Base-by-base conservation (phyloP, 2,888 invertebrate genomes). In the Malacosoma neustria region DNA sequence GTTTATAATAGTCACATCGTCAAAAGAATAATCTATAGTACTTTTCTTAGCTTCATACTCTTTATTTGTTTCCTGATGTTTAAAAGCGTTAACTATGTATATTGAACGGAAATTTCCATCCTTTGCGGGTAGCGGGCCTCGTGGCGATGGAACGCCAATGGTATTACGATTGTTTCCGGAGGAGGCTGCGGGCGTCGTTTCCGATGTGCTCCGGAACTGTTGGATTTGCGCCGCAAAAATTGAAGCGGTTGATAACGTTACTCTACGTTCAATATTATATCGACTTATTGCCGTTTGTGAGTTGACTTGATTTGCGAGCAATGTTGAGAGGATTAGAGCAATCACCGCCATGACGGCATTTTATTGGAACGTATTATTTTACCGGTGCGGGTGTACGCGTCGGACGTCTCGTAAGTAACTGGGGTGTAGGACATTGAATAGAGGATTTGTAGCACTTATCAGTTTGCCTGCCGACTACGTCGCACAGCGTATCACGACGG, bases 381-480 rank as follows among this genome's bases (percentile, higher is more conserved):
- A 37, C 30, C 34, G 32, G 32, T 45, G 41, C 53, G 54, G 40
- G 51, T 58, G 54, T 54, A 52, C 47, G 41, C 39, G 43, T 40
- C 48, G 59, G 48, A 48, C 48, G 49, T 54, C 46, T 45, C 51
- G 53, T 57, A 51, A 71, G 68, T 69, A 68, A 67, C 55, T 48
- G 42, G 49, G 60, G 58, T 52, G 57, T 42, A 57, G 65, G 62
- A 57, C 67, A 59, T 60, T 67, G 68, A 52, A 59, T 61, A 61
- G 68, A 61, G 84, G 82, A 84, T 84, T 84, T 82, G 75, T 79
- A 72, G 84, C 84, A 84, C 84, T 84, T 85, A 72, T 68, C 54
- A 66, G 84, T 82, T 84, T 84, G 82, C 84, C 72, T 22, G 22
- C 22, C 70, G 62, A 51, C 70, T 58, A 64, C 65, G 69, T 72